phyloP scores from a whole-genome alignment of 2,797 vertebrate species.

The Gambusia yucatana region DNA sequence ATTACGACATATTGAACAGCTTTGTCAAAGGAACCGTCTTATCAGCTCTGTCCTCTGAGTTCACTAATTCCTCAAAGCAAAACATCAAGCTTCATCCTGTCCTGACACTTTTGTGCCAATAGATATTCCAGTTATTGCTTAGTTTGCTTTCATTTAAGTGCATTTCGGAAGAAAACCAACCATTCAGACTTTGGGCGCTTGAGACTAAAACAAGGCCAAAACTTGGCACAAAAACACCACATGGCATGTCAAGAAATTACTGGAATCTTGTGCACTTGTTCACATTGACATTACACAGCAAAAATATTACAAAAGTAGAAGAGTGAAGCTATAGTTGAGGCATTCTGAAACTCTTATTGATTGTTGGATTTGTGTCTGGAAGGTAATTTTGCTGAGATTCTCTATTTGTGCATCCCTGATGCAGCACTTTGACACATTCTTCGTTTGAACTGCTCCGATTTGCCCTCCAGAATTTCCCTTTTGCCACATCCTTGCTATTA shows the following conservation, averaged over 20 bases:
- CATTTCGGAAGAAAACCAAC: not conserved
- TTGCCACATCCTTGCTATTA: not conserved
- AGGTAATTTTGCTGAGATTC: not conserved
- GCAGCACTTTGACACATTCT: not conserved
- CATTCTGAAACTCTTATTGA: not conserved
- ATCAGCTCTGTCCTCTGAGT: conserved; percentile 18
- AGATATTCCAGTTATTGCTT: conserved; percentile 21
- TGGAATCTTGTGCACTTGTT: not conserved
- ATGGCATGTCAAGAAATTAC: not conserved
- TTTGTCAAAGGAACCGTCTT: conserved; percentile 47
- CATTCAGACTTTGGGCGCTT: not conserved
- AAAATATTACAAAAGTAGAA: not conserved
- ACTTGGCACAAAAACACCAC: not conserved
- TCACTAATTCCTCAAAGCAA: conserved; percentile 29
- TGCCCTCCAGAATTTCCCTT: not conserved
- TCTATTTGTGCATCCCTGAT: not conserved
- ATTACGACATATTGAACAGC: conserved; percentile 69
- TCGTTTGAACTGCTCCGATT: not conserved
- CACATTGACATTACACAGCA: not conserved
- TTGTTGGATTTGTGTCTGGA: not conserved
- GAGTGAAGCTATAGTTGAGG: not conserved
- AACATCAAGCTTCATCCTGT: conserved; percentile 34
- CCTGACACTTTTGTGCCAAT: conserved; percentile 15
- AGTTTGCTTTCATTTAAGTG: not conserved
- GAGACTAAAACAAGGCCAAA: not conserved